Percentiles rank a stretch among this genome's conserved stretches.
phyloP scores from a whole-genome alignment of 2,113 vertebrate species.

The Orycteropus afer region DNA sequence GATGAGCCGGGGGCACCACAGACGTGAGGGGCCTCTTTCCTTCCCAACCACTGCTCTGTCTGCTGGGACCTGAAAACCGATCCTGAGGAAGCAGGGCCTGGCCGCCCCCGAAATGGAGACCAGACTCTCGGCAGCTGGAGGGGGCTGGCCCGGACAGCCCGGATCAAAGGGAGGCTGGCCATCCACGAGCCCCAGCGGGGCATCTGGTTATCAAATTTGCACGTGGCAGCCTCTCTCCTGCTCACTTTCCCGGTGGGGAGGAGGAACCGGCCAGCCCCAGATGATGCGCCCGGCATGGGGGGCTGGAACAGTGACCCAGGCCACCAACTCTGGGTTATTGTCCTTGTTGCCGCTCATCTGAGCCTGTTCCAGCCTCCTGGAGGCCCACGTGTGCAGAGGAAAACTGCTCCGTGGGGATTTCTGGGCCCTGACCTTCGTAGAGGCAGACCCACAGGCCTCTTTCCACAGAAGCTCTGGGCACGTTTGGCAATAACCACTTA shows the following conservation, averaged over 20 bases:
- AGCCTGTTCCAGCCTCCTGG: no score
- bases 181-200: constrained; percentile 64
- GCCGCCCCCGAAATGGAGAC: constrained; percentile 80
- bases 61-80: constrained; percentile 80
- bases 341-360: no score
- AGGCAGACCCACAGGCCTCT: no score
- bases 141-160: constrained; percentile 58
- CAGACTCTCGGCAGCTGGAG: constrained; percentile 75
- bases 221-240: constrained; percentile 71
- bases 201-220: constrained; percentile 77
- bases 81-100: constrained; percentile 48
- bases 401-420: no score
- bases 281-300: not conserved
- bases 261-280: not conserved
- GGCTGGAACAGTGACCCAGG: fast-evolving
- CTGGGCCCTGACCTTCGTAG: no score
- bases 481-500: fast-evolving
- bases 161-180: constrained; percentile 82
- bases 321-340: no score
- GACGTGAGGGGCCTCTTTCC: no score
- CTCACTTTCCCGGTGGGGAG: constrained; percentile 6
- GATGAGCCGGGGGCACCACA: not conserved
- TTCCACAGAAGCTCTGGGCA: no score
- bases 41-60: constrained; percentile 55
- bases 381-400: no score